phyloP scores from a whole-genome alignment of 2,888 invertebrate species.

The Rotaria socialis region DNA sequence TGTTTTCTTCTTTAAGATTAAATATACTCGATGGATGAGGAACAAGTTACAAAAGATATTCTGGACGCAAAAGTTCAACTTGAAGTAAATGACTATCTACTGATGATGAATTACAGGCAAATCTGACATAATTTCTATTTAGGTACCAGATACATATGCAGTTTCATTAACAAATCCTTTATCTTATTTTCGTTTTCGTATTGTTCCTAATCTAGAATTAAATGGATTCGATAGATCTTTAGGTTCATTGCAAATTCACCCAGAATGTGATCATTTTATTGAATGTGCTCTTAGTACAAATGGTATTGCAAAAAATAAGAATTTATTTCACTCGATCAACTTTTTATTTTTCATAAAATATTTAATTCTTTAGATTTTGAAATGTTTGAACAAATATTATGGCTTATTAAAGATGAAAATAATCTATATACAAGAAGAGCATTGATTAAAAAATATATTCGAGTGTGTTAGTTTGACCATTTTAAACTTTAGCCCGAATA shows the following conservation, averaged over 20 bases:
- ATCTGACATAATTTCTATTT: not conserved
- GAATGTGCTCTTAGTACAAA: not conserved
- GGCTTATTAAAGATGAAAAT: not conserved
- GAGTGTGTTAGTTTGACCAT: not conserved
- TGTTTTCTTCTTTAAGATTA: not conserved
- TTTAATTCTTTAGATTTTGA: not conserved
- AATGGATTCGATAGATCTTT: not conserved
- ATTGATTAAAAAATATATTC: not conserved
- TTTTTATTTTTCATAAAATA: not conserved
- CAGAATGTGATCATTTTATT: not conserved
- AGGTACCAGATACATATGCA: not conserved
- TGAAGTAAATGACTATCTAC: not conserved
- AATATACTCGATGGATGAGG: not conserved
- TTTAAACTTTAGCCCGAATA: not conserved
- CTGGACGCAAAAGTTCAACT: not conserved
- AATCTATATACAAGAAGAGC: not conserved
- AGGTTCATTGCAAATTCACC: not conserved
- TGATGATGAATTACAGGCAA: not conserved
- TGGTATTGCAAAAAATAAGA: not conserved
- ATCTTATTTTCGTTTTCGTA: not conserved
- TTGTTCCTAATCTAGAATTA: not conserved
- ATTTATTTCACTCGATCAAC: not conserved
- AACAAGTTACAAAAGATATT: not conserved
- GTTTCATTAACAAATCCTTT: not conserved
- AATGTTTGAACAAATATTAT: not conserved